A percentile compares a stretch with the other conserved stretches of the same genome.
Evolutionary conservation across 2,888 invertebrate species (phyloP).

Genomic region (Reticulitermes lucifugus): DNA sequence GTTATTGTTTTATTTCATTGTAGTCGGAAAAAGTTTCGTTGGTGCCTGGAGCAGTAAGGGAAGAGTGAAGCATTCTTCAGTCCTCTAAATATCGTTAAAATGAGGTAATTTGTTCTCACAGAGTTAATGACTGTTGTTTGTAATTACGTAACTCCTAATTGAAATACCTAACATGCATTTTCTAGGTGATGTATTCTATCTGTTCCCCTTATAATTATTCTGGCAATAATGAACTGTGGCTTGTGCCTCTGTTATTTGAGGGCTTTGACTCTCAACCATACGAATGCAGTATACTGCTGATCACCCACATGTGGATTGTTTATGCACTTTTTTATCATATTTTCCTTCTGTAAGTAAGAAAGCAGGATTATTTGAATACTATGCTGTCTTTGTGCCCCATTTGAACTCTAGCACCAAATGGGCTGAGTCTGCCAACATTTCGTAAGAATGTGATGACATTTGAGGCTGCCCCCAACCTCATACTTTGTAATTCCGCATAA

Average conservation of each 20-base stretch:
- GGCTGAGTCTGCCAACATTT: no score
- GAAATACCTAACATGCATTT: neutral
- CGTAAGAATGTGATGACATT: no score
- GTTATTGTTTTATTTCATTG: slow-evolving; percentile 49
- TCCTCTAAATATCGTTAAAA: slow-evolving; percentile 30
- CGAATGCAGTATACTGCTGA: no score
- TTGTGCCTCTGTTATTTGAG: neutral
- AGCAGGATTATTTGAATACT: no score
- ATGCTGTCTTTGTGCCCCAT: no score
- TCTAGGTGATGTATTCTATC: neutral
- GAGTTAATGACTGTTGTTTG: neutral
- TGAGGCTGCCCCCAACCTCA: no score
- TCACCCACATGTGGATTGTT: no score
- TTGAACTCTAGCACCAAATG: no score
- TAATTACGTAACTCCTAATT: neutral
- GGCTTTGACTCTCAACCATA: neutral
- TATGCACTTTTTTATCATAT: no score
- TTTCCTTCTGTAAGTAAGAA: no score
- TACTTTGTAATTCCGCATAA: no score
- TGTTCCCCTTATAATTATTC: neutral
- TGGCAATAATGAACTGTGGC: neutral
- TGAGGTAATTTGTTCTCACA: slow-evolving; percentile 13
- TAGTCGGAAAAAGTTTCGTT: slow-evolving; percentile 50
- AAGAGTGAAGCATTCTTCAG: slow-evolving; percentile 48
- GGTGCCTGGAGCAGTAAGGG: slow-evolving; percentile 50